These are phyloP conservation scores for Ditylenchus dipsaci DNA, from an alignment of 1,140 invertebrate species.

Conservation along the genomic window DNA sequence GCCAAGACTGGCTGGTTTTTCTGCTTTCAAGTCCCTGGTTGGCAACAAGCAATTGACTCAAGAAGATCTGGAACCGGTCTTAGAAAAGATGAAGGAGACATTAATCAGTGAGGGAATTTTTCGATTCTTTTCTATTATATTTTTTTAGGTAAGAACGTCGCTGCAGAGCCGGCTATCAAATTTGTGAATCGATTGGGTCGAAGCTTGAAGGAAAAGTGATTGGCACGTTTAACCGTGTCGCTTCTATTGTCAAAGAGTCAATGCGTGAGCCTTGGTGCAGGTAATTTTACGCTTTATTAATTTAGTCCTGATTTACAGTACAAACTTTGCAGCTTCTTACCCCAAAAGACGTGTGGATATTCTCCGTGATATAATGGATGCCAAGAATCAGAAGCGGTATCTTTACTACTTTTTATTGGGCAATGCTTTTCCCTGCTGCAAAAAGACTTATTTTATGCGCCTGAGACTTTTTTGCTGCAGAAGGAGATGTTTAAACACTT, in stretches of 20 bases:
- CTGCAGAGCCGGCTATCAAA: conserved; percentile 82
- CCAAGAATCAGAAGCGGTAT: conserved; percentile 68
- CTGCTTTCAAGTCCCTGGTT: conserved; percentile 54
- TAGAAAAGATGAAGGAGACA: conserved; percentile 93
- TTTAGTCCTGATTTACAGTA: neutral
- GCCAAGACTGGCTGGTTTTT: conserved; percentile 45
- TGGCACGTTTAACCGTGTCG: conserved; percentile 60
- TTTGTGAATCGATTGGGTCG: conserved; percentile 86
- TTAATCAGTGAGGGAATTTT: conserved; percentile 67
- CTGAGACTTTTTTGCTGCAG: too few species aligned
- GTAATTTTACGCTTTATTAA: neutral
- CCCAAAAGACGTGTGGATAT: conserved; percentile 90
- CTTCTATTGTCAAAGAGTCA: conserved; percentile 87
- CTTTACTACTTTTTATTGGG: too few species aligned
- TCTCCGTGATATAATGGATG: conserved; percentile 86
- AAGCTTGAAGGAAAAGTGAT: conserved; percentile 86
- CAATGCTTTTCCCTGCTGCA: too few species aligned
- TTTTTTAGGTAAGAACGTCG: conserved; percentile 82
- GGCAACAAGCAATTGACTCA: conserved; percentile 60
- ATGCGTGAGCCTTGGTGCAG: conserved; percentile 57
- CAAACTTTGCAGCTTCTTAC: conserved; percentile 72
- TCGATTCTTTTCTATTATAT: conserved; percentile 14
- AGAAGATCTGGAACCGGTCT: conserved; percentile 72
- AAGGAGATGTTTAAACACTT: too few species aligned
- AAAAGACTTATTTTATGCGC: too few species aligned